Evolutionary conservation across 1,140 invertebrate species (phyloP), one percentile per base, ranked within the genome.

Genomic region (Diorhabda sublineata): DNA sequence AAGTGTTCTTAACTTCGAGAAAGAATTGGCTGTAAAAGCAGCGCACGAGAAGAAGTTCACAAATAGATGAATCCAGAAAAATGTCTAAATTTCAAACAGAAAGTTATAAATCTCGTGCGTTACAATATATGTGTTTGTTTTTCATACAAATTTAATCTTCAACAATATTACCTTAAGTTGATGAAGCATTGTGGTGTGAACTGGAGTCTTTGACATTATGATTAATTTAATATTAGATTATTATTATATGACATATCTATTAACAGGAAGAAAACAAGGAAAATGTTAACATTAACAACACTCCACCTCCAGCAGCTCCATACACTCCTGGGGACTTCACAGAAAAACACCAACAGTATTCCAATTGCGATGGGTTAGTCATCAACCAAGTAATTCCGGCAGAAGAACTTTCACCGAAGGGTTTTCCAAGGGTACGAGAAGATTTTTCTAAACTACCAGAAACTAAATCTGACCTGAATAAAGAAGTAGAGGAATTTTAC

Each of bases 291-390:
- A 26, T 26, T 26, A 26, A 26, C 26, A 26, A 26, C 26, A 26
- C 26, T 26, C 26, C 26, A 26, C 43, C 69, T 47, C 3, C 60
- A 60, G 7, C 58, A 9, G 61, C 70, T 45, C 69, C 82, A 60
- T 88, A 88, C 61, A 78, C 86, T 4, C 86, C 87, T 0, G 87
- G 87, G 8, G 81, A 84, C 58, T 74, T 85, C n/a, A 88, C 86
- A 0, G 83, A 86, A 41, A 77, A 82, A 41, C 78, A 85, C 42
- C 78, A 85, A 67, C 82, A 85, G 66, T 81, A 86, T 63, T 79
- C 83, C 7, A 84, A 78, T 52, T 82, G 87, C 58, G 79, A 85
- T 42, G 65, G 69, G 56, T 68, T 80, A 63, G 66, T 67, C 5
- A 42, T 59, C 42, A 71, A 74, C 56, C 67, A 70, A 26, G 75